These are phyloP conservation scores for Agrypnus murinus DNA, from an alignment of 2,888 invertebrate genomes.

Conservation along the genomic window DNA sequence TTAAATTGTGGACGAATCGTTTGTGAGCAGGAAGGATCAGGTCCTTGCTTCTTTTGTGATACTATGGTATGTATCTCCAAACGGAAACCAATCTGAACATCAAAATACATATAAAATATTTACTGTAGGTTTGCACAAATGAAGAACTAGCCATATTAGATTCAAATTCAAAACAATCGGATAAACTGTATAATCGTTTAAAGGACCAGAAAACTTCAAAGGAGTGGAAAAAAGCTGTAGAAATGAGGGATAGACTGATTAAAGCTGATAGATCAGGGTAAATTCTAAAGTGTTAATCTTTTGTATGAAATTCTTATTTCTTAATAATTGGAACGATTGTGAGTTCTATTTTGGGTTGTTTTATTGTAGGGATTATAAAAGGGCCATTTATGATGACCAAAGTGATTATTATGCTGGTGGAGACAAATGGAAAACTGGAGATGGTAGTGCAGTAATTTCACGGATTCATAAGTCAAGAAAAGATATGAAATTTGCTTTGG, in stretches of 20 bases:
- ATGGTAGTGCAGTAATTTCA: slow-evolving; percentile 20
- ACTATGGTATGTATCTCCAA: slow-evolving; percentile 83
- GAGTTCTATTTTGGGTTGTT: slow-evolving; percentile 43
- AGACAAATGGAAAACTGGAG: slow-evolving; percentile 48
- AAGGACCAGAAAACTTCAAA: slow-evolving; percentile 76
- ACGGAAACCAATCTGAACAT: no score
- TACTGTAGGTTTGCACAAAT: slow-evolving; percentile 77
- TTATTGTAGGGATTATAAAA: slow-evolving; percentile 78
- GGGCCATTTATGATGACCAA: slow-evolving; percentile 93
- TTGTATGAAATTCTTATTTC: neutral
- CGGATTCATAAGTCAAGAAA: slow-evolving; percentile 59
- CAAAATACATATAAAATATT: no score
- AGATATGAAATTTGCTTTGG: slow-evolving; percentile 68
- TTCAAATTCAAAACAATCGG: slow-evolving; percentile 80
- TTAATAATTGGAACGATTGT: neutral
- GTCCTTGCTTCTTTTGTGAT: slow-evolving; percentile 95
- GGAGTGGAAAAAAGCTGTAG: slow-evolving; percentile 82
- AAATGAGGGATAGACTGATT: slow-evolving; percentile 86
- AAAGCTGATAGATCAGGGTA: slow-evolving; percentile 90
- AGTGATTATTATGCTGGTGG: slow-evolving; percentile 92
- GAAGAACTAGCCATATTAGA: slow-evolving; percentile 81
- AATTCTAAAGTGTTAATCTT: slow-evolving; percentile 22
- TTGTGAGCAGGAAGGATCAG: slow-evolving; percentile 96
- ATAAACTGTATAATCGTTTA: slow-evolving; percentile 78
- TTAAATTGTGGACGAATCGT: slow-evolving; percentile 94